phyloP scores from a whole-genome alignment of 1,140 invertebrate species.

The Lethocerus indicus region DNA sequence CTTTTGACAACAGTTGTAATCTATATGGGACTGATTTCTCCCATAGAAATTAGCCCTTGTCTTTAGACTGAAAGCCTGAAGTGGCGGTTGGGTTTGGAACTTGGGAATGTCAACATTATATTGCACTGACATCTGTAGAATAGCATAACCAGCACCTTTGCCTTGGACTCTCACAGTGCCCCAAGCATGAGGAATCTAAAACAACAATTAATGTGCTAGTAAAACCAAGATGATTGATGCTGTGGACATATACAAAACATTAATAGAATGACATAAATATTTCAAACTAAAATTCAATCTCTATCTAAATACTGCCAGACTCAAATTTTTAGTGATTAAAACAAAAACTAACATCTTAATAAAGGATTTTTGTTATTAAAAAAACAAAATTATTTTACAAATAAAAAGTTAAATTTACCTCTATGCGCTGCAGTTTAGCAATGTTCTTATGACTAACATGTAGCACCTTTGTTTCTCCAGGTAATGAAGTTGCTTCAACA shows the following conservation, averaged over 20 bases:
- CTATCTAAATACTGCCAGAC: background rate
- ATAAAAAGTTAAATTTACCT: slow-evolving; percentile 30
- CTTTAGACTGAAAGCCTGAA: slow-evolving; percentile 52
- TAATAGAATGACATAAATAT: too few relatives aligned
- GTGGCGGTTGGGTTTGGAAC: slow-evolving; percentile 71
- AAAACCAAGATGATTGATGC: too few relatives aligned
- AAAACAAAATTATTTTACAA: background rate
- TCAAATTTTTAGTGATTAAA: background rate
- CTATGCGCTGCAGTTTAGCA: slow-evolving; percentile 52
- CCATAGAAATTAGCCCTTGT: slow-evolving; percentile 62
- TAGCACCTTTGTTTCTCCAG: slow-evolving; percentile 41
- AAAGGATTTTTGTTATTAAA: too few relatives aligned
- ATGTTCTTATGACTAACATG: slow-evolving; percentile 58
- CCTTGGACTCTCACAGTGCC: slow-evolving; percentile 81
- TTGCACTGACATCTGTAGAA: slow-evolving; percentile 84
- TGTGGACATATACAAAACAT: too few relatives aligned
- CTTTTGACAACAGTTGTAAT: slow-evolving; percentile 65
- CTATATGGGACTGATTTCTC: slow-evolving; percentile 85
- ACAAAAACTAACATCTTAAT: background rate
- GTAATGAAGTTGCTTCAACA: slow-evolving; percentile 70
- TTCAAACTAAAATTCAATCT: too few relatives aligned
- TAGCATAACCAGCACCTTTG: slow-evolving; percentile 77
- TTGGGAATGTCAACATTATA: slow-evolving; percentile 82
- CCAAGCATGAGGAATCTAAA: slow-evolving; percentile 75
- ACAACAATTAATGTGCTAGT: too few relatives aligned